Conservation (phyloP, 2,113 vertebrate genomes). For the Muntiacus muntjak region DNA sequence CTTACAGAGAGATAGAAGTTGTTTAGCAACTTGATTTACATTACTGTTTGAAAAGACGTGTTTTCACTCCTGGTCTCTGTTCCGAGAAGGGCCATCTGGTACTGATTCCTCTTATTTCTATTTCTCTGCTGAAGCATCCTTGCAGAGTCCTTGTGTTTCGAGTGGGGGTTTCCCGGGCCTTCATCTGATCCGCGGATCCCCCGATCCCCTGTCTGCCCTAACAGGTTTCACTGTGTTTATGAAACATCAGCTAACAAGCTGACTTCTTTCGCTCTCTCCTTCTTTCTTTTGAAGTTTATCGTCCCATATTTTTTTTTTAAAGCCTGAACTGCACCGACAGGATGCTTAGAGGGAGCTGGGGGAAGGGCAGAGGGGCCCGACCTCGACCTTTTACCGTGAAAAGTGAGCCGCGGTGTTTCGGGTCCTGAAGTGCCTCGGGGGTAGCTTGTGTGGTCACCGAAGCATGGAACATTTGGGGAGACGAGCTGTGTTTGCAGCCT, state of each 20-base stretch:
- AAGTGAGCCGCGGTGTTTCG: slow-evolving; percentile 65
- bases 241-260: slow-evolving; percentile 75
- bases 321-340: slow-evolving; percentile 2
- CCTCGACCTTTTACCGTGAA: slow-evolving; percentile 56
- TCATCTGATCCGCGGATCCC: background rate
- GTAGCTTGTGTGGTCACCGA: slow-evolving; percentile 67
- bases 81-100: slow-evolving; percentile 74
- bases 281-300: slow-evolving; percentile 73
- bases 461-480: slow-evolving; percentile 41
- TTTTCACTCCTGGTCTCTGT: slow-evolving; percentile 73
- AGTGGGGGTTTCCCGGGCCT: slow-evolving; percentile 54
- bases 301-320: slow-evolving; percentile 67
- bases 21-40: slow-evolving; percentile 70
- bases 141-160: slow-evolving; percentile 56
- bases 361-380: slow-evolving; percentile 25
- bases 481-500: slow-evolving; percentile 44
- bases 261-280: slow-evolving; percentile 45
- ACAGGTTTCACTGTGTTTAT: slow-evolving; percentile 74
- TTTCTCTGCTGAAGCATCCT: slow-evolving; percentile 37
- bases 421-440: slow-evolving; percentile 55
- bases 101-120: slow-evolving; percentile 75
- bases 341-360: background rate
- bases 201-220: background rate
- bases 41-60: slow-evolving; percentile 65
- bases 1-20: slow-evolving; percentile 3